Conservation (phyloP, 2,797 vertebrate species). For the Coregonus sp. region DNA sequence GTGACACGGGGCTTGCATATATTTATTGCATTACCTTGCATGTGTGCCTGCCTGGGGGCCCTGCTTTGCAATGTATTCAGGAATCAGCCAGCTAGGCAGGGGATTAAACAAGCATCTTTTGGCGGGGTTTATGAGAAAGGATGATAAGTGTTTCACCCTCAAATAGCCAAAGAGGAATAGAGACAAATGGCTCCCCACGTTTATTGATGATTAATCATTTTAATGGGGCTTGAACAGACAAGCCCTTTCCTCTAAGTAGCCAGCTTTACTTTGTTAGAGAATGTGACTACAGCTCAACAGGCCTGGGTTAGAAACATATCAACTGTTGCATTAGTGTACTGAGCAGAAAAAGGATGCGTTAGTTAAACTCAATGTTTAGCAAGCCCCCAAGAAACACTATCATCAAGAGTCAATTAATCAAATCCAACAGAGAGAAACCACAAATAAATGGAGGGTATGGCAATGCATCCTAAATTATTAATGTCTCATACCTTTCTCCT, state of each 20-base stretch:
- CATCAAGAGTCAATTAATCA: background rate
- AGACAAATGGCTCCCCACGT: constrained; percentile 32
- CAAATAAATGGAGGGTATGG: constrained; percentile 5
- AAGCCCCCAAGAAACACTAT: too few relatives aligned
- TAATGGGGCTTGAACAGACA: constrained; percentile 25
- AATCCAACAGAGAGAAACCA: constrained; percentile 28
- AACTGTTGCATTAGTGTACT: constrained; percentile 17
- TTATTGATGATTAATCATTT: constrained; percentile 30
- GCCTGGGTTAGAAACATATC: constrained; percentile 45
- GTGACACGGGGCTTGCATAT: constrained; percentile 73
- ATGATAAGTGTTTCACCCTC: constrained; percentile 57
- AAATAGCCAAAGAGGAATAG: constrained; percentile 48
- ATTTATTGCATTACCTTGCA: constrained; percentile 67
- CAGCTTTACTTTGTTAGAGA: constrained; percentile 2
- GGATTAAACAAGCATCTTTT: constrained; percentile 67
- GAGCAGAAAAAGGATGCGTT: too few relatives aligned
- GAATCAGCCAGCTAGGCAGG: constrained; percentile 52
- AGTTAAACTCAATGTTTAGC: too few relatives aligned
- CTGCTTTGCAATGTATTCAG: constrained; percentile 52
- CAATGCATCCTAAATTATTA: constrained; percentile 6
- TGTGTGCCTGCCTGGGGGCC: constrained; percentile 51
- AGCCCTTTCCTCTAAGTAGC: constrained; percentile 7
- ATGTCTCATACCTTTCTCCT: background rate
- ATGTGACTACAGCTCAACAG: constrained; percentile 22
- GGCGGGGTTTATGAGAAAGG: constrained; percentile 44